Evolutionary conservation across 2,888 invertebrate genomes (phyloP), one percentile per base, ranked within the genome.

Genomic region (Oeneis ivallda): DNA sequence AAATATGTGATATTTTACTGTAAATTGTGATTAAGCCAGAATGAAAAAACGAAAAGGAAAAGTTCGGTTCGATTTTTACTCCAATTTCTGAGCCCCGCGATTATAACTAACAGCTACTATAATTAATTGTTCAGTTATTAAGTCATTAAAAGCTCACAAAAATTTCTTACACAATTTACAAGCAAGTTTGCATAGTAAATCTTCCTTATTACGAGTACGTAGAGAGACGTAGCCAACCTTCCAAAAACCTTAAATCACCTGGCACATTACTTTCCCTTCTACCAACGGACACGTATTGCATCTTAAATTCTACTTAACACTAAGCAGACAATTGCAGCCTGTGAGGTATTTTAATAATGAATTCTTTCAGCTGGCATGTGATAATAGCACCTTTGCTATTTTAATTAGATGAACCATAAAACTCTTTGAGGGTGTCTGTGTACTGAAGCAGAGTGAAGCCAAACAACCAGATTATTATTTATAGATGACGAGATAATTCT

Each of bases 281-380:
- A 79, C 47, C 49, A 80, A 78, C 77, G 74, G 78, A 82, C 88
- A 87, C 88, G 87, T 87, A 85, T 83, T 79, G 77, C 78, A 80
- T 79, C 83, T 83, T 89, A 89, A 89, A 86, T 89, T 87, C 86
- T 86, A 75, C 77, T 79, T 80, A 84, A 79, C 82, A 84, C 66
- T 70, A 68, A 64, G 64, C 67, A 68, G 86, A 85, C 86, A 86
- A 84, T 81, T 78, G 78, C 79, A 84, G 79, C 49, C 62, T 58
- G 53, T 82, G 74, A 75, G 84, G 86, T 85, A 83, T 85, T 88
- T 89, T 85, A 86, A 87, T 89, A 88, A 88, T 85, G 86, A 87
- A 88, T 88, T 89, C 83, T 88, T 86, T 82, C 80, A 80, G 76
- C 75, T 73, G 76, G 81, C 86, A 87, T 89, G 87, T 85, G 84